Base-by-base conservation (phyloP, 1,140 invertebrate genomes). In the Berghia stephanieae region DNA sequence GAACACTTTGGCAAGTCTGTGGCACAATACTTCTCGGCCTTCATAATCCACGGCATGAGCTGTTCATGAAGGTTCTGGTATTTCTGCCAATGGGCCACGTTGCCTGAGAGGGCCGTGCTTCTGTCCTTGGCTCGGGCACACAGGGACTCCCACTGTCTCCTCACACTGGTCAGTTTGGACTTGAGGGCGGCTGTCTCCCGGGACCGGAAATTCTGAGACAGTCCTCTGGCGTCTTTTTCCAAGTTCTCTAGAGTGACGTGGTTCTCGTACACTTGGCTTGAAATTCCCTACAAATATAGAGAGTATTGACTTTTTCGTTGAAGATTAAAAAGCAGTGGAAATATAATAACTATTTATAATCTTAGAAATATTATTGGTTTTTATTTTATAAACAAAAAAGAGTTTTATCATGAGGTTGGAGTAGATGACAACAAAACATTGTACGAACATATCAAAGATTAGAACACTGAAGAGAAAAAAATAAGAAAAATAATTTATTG, bases 21-120 rank as follows among this genome's bases (percentile, higher is more conserved):
- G 72, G 93, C 92, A 42, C 94, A 90, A 87, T 94, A 94, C 16
- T 93, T 90, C 91, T 97, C 95, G 34, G 94, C 94, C 85, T 95
- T 91, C 85, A 96, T 94, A 74, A 98, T 92, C 94, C 96, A 96
- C 2, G 95, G 95, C 86, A 94, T 94, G 38, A 98, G 92, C 87
- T 95, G 92, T 73, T 94, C 91, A 38, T 95, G 90, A 40, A 92
- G 92, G 52, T 92, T 91, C 89, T 96, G 94, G 88, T 96, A 97
- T 82, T 93, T 93, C 83, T 96, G 93, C 95, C 95, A 97, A 63
- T 94, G 94, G 34, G 92, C 91, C 36, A 96, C 90, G 87, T 96
- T 95, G 84, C 94, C 92, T 75, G 92, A 91, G 2, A 95, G 93
- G 1, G 92, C 91, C 82, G 93, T 92, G 38, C 93, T 92, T 84